phyloP scores from a whole-genome alignment of 1,140 invertebrate genomes.

The Rhagoletis zephyria region DNA sequence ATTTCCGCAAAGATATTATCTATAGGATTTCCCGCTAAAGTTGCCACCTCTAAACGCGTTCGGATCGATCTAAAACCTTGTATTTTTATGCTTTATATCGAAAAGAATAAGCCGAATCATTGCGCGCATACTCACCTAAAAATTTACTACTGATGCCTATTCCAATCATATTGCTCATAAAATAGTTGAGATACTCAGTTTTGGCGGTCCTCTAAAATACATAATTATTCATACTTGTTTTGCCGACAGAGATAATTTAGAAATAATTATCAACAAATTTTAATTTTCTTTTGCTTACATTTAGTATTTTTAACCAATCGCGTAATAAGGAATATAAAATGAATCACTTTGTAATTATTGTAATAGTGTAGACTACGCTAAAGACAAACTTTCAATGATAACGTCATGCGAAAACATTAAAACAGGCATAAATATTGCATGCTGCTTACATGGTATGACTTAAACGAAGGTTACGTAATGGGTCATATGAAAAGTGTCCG shows the following conservation, averaged over 20 bases:
- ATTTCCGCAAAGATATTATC: too few species aligned
- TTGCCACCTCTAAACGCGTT: too few species aligned
- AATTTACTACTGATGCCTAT: too few species aligned
- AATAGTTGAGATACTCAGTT: not conserved
- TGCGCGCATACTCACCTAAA: too few species aligned
- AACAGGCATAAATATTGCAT: not conserved
- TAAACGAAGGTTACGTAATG: too few species aligned
- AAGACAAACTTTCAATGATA: not conserved
- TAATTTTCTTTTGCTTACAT: not conserved
- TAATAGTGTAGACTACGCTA: too few species aligned
- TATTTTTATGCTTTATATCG: too few species aligned
- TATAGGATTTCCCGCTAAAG: too few species aligned
- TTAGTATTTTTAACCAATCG: not conserved
- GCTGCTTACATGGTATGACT: not conserved
- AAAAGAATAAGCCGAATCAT: too few species aligned
- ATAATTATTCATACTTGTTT: not conserved
- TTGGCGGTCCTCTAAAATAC: not conserved
- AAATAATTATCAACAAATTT: not conserved
- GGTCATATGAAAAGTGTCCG: too few species aligned
- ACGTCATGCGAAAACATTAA: conserved; percentile 19
- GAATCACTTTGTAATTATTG: not conserved
- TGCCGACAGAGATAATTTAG: not conserved
- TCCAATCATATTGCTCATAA: too few species aligned
- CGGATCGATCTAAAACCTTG: too few species aligned
- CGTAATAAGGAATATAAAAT: not conserved